phyloP scores from a whole-genome alignment of 2,797 vertebrate species.

The Ctenosaura bakeri region DNA sequence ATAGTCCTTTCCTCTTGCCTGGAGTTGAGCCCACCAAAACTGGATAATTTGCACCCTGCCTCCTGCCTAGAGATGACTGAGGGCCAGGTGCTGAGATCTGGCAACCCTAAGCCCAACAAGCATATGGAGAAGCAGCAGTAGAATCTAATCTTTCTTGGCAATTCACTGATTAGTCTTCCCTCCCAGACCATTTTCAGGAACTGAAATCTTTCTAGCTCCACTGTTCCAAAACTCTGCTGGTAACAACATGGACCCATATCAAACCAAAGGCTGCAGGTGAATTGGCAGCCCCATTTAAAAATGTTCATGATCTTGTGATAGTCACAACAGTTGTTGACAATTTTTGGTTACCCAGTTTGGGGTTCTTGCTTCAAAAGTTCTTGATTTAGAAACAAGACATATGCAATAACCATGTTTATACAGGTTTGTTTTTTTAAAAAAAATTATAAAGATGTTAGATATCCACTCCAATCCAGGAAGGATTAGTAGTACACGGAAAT shows the following conservation, averaged over 20 bases:
- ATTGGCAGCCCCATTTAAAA: constrained; percentile 17
- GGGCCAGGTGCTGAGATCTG: no score
- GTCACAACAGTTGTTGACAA: constrained; percentile 50
- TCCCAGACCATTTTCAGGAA: neutral
- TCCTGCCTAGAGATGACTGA: no score
- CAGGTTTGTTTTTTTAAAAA: neutral
- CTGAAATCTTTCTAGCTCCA: neutral
- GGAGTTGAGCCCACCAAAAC: no score
- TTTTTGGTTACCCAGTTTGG: neutral
- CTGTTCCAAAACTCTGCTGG: neutral
- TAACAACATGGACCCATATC: neutral
- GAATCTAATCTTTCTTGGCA: neutral
- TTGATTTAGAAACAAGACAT: neutral
- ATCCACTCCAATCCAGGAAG: rapidly evolving
- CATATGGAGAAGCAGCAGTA: neutral
- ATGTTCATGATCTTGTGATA: constrained; percentile 33
- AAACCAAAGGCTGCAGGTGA: neutral
- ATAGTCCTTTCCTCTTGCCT: no score
- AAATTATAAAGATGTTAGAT: neutral
- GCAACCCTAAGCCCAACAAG: neutral
- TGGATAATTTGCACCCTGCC: no score
- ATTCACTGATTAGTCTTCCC: neutral
- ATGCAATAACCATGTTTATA: neutral
- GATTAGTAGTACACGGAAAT: neutral
- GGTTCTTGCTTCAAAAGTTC: constrained; percentile 33